These are phyloP conservation scores for Parnassius mnemosyne DNA, from an alignment of 2,888 invertebrate genomes.

Conservation along the genomic window DNA sequence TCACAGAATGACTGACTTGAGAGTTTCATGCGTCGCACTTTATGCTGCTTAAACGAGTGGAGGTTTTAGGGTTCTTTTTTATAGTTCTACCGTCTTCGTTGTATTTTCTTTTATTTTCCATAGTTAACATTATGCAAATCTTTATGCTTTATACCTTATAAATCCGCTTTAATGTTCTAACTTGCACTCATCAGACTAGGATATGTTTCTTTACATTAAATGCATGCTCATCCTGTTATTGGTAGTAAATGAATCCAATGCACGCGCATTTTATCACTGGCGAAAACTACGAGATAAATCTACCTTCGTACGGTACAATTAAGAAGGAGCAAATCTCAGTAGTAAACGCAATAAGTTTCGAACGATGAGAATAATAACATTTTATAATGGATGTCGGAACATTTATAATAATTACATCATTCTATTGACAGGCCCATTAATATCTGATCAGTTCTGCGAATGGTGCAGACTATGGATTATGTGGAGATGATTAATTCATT, in stretches of 20 bases:
- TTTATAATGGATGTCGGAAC: slow-evolving; percentile 62
- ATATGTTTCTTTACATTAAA: slow-evolving; percentile 20
- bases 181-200: not conserved
- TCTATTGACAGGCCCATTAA: slow-evolving; percentile 71
- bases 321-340: slow-evolving; percentile 53
- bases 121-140: not conserved
- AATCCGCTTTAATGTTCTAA: slow-evolving; percentile 8
- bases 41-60: too few species aligned
- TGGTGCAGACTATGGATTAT: slow-evolving; percentile 27
- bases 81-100: too few species aligned
- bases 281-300: slow-evolving; percentile 42
- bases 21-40: too few species aligned
- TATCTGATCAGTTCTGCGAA: slow-evolving; percentile 48
- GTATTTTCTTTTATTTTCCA: too few species aligned
- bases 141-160: not conserved
- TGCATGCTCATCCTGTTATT: slow-evolving; percentile 37
- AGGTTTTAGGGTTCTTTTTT: too few species aligned
- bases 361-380: slow-evolving; percentile 57
- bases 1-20: too few species aligned
- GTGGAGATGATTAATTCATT: slow-evolving; percentile 32
- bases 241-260: slow-evolving; percentile 46
- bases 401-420: slow-evolving; percentile 76
- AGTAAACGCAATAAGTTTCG: slow-evolving; percentile 53
- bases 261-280: slow-evolving; percentile 52
- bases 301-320: slow-evolving; percentile 55